Evolutionary conservation across 1,140 invertebrate genomes (phyloP).

Genomic region (Rhagoletis pomonella): DNA sequence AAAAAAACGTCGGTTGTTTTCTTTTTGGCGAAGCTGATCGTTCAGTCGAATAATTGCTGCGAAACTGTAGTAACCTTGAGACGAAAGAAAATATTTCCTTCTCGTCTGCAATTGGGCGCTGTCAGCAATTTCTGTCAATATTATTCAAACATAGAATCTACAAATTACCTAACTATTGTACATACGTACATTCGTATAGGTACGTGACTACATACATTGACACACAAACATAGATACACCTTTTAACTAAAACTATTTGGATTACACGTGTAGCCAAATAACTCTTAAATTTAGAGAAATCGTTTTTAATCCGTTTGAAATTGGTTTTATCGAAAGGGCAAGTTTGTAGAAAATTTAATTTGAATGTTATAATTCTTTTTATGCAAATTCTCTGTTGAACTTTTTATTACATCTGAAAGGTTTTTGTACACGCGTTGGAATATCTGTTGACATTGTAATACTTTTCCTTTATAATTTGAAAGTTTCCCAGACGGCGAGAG

Average conservation of each 20-base stretch:
- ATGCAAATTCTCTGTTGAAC: not conserved
- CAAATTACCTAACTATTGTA: too few species aligned
- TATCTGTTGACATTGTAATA: not conserved
- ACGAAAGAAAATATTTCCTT: too few species aligned
- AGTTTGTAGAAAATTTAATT: constrained; percentile 31
- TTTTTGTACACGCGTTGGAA: not conserved
- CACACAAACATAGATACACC: too few species aligned
- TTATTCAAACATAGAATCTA: too few species aligned
- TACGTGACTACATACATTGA: not conserved
- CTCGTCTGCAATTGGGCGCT: too few species aligned
- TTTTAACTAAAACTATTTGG: too few species aligned
- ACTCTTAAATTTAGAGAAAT: not conserved
- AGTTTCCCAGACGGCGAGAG: not conserved
- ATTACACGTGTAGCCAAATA: too few species aligned
- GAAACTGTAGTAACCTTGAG: too few species aligned
- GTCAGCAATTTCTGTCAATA: too few species aligned
- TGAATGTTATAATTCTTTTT: not conserved
- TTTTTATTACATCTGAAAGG: not conserved
- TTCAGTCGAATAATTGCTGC: too few species aligned
- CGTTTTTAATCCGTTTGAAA: not conserved
- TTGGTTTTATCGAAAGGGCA: constrained; percentile 41
- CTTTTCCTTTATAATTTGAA: constrained; percentile 6
- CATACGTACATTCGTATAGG: not conserved
- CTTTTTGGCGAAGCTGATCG: too few species aligned
- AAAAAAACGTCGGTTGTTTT: too few species aligned